phyloP scores from a whole-genome alignment of 2,113 vertebrate species.

The Pterocles orientalis region DNA sequence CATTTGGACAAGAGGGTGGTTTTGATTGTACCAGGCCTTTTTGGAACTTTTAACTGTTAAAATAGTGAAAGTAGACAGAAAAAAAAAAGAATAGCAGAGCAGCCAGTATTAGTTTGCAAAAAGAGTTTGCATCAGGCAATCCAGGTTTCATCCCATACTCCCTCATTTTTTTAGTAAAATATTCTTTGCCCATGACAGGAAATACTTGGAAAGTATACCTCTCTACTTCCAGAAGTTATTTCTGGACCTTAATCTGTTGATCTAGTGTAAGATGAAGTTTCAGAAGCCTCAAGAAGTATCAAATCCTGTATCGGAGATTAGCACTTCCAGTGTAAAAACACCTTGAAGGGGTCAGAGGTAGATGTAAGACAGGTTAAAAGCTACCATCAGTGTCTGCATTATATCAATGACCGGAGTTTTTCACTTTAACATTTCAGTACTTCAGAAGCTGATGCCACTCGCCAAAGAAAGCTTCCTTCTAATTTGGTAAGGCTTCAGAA shows the following conservation, averaged over 20 bases:
- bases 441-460: background rate
- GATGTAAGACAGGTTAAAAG: background rate
- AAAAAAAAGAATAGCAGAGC: background rate
- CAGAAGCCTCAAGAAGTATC: background rate
- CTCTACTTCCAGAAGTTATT: background rate
- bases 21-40: background rate
- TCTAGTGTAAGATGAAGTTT: background rate
- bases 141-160: background rate
- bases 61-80: background rate
- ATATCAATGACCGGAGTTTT: background rate
- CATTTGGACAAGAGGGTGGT: background rate
- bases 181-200: background rate
- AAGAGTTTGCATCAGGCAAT: background rate
- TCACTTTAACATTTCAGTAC: background rate
- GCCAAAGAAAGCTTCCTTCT: background rate
- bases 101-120: background rate
- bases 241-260: background rate
- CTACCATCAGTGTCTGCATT: background rate
- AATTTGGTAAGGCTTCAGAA: background rate
- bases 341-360: background rate
- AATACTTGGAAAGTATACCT: background rate
- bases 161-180: background rate
- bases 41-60: background rate
- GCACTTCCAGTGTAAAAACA: background rate
- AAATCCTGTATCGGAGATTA: background rate